These are phyloP conservation scores for Urocolius indicus DNA, from an alignment of 2,113 vertebrate species.

Conservation along the genomic window DNA sequence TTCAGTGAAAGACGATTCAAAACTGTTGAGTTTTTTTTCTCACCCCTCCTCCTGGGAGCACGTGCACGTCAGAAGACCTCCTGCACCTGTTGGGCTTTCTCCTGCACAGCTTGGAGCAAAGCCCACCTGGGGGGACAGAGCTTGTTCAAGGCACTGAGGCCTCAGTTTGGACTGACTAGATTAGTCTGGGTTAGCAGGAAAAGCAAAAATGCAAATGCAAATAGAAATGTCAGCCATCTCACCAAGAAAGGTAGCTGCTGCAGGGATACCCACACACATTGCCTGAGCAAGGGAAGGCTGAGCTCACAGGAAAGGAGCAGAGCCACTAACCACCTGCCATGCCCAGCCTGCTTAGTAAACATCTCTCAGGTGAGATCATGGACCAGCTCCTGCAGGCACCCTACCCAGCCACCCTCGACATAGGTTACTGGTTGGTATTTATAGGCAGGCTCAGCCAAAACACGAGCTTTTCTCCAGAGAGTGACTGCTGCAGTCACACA, in stretches of 20 bases:
- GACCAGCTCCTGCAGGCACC: not conserved
- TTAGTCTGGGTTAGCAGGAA: not conserved
- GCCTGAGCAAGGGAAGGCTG: not conserved
- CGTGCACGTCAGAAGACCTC: not conserved
- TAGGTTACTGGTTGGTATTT: too few relatives aligned
- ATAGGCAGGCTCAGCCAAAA: not conserved
- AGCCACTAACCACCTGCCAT: not conserved
- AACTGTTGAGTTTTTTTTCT: not conserved
- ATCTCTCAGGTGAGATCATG: not conserved
- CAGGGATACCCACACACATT: fast-evolving
- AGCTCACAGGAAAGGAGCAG: fast-evolving
- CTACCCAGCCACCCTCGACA: not conserved
- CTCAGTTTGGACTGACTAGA: fast-evolving
- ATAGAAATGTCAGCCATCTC: not conserved
- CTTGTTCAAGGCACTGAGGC: not conserved
- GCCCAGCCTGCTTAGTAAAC: constrained; percentile 15
- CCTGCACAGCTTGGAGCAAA: not conserved
- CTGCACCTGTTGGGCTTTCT: not conserved
- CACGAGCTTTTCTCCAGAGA: not conserved
- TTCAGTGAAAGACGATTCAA: not conserved
- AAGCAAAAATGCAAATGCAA: not conserved
- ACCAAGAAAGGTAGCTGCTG: not conserved
- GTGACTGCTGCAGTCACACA: not conserved
- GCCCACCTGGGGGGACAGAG: fast-evolving
- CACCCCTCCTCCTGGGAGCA: too few relatives aligned